These are phyloP conservation scores for Spinibarbus caldwelli DNA, from an alignment of 2,797 vertebrate species.

Conservation along the genomic window DNA sequence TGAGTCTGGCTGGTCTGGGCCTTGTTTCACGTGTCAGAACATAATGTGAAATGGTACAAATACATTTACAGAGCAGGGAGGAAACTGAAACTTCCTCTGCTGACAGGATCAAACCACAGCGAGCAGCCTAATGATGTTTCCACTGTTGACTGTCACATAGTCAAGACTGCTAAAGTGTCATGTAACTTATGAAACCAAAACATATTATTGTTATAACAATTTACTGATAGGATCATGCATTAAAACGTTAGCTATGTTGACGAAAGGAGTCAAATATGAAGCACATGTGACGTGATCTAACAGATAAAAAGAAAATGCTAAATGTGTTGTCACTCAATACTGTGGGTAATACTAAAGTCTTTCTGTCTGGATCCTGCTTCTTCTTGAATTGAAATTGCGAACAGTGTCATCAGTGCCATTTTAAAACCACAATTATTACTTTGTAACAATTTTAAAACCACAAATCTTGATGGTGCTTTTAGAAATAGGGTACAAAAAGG, in stretches of 20 bases:
- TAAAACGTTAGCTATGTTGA: not conserved
- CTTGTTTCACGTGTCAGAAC: not conserved
- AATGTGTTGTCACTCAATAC: not conserved
- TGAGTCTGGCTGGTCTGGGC: not conserved
- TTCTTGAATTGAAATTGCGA: no score
- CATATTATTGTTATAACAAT: not conserved
- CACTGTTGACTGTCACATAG: not conserved
- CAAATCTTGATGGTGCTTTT: not conserved
- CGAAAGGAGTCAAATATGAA: not conserved
- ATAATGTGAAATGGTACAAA: not conserved
- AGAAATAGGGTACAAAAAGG: not conserved
- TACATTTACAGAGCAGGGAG: constrained; percentile 47
- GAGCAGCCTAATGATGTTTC: constrained; percentile 7
- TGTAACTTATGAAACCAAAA: not conserved
- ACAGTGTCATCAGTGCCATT: not conserved
- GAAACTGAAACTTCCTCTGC: constrained; percentile 66
- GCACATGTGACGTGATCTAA: not conserved
- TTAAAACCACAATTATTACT: not conserved
- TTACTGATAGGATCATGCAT: not conserved
- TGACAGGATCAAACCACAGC: constrained; percentile 48
- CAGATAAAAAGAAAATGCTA: not conserved
- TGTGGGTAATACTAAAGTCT: not conserved
- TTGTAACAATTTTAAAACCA: no score
- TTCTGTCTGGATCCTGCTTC: not conserved
- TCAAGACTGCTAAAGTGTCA: not conserved